These are phyloP conservation scores for Trematomus loennbergii DNA, from an alignment of 2,113 vertebrate species.

Conservation along the genomic window DNA sequence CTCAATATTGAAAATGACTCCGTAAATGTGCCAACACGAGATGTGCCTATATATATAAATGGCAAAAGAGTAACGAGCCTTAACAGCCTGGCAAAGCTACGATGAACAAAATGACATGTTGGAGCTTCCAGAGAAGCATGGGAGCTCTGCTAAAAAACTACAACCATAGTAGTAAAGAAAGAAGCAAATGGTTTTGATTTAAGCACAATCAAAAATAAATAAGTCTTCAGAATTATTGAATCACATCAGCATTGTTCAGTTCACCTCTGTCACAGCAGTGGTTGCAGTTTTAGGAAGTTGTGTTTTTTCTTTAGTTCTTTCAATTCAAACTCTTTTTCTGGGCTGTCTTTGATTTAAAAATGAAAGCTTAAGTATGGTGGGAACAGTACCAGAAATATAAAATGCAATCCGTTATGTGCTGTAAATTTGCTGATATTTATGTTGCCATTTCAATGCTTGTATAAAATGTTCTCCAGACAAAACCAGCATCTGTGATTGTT, in stretches of 20 bases:
- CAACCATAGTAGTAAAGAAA: background rate
- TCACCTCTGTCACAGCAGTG: background rate
- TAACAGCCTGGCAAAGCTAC: slow-evolving; percentile 15
- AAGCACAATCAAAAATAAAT: slow-evolving; percentile 32
- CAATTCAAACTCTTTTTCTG: background rate
- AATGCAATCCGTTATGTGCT: slow-evolving; percentile 42
- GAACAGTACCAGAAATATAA: slow-evolving; percentile 7
- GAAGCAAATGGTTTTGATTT: slow-evolving; percentile 4
- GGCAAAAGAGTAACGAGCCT: slow-evolving; percentile 14
- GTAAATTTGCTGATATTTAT: slow-evolving; percentile 75
- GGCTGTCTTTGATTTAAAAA: slow-evolving; percentile 4
- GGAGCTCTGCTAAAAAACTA: background rate
- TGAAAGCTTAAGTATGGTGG: background rate
- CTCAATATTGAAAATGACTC: slow-evolving; percentile 23
- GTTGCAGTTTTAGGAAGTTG: background rate
- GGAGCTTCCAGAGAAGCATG: slow-evolving; percentile 3
- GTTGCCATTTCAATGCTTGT: slow-evolving; percentile 23
- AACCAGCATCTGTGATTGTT: slow-evolving; percentile 46
- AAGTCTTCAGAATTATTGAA: background rate
- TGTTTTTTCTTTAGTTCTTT: slow-evolving; percentile 6
- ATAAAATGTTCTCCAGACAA: slow-evolving; percentile 37
- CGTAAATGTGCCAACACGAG: slow-evolving; percentile 13
- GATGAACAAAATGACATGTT: slow-evolving; percentile 34
- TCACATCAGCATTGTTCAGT: slow-evolving; percentile 9
- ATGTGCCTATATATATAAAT: slow-evolving; percentile 16